These are phyloP conservation scores for Bibio marci DNA, from an alignment of 2,888 invertebrate genomes.

Conservation along the genomic window DNA sequence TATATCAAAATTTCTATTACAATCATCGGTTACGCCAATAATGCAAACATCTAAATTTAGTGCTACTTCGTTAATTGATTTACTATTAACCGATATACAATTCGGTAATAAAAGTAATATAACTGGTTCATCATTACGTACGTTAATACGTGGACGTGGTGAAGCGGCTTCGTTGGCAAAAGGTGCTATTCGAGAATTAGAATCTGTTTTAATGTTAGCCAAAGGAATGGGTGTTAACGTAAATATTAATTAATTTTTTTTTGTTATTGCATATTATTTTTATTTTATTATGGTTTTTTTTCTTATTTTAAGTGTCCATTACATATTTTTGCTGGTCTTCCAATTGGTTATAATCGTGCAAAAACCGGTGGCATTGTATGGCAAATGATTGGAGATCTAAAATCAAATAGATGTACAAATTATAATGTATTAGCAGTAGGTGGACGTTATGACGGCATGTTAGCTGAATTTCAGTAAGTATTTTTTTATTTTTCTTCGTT, in stretches of 20 bases:
- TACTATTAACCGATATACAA: slow-evolving; percentile 21
- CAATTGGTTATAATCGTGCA: slow-evolving; percentile 35
- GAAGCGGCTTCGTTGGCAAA: slow-evolving; percentile 48
- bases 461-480: slow-evolving; percentile 50
- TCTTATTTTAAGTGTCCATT: slow-evolving; percentile 36
- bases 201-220: slow-evolving; percentile 50
- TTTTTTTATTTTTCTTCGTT: slow-evolving; percentile 16
- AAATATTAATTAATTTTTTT: slow-evolving; percentile 11
- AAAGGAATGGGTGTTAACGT: slow-evolving; percentile 61
- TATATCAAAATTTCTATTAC: slow-evolving; percentile 50
- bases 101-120: slow-evolving; percentile 20
- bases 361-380: slow-evolving; percentile 40
- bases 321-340: slow-evolving; percentile 28
- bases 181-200: slow-evolving; percentile 56
- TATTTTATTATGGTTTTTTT: slow-evolving; percentile 6
- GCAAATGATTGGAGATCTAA: slow-evolving; percentile 30
- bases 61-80: slow-evolving; percentile 25
- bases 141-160: slow-evolving; percentile 50
- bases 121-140: slow-evolving; percentile 24
- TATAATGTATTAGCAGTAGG: slow-evolving; percentile 69
- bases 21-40: slow-evolving; percentile 48
- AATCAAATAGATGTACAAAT: slow-evolving; percentile 18
- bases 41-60: slow-evolving; percentile 33
- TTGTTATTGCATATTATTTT: background rate
- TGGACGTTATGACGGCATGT: slow-evolving; percentile 74